Evolutionary conservation across 2,113 vertebrate species (phyloP).

Genomic region (Notiomystis cincta): DNA sequence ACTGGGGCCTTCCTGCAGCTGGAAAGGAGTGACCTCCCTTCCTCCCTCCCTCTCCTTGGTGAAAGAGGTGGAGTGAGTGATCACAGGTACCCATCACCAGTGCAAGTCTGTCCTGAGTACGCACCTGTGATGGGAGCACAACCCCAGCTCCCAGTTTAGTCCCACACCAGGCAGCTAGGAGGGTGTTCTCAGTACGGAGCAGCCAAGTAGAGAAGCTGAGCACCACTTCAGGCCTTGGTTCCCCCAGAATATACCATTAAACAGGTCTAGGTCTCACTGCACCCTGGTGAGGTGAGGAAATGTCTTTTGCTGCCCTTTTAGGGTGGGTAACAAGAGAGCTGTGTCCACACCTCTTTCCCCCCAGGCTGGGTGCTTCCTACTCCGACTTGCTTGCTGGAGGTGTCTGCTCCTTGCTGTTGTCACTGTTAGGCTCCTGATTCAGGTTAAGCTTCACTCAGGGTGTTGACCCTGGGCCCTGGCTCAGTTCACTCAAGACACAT

Average conservation of each 20-base stretch:
- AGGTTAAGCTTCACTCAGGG: background rate
- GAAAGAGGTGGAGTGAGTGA: accelerated
- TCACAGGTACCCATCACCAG: background rate
- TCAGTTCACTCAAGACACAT: background rate
- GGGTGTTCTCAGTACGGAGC: background rate
- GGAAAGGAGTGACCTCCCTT: background rate
- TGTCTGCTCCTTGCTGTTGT: background rate
- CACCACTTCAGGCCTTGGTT: background rate
- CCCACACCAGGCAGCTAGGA: background rate
- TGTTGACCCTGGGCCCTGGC: background rate
- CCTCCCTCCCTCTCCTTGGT: background rate
- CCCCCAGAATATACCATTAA: background rate
- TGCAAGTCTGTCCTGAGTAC: background rate
- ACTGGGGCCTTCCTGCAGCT: background rate
- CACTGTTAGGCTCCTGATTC: background rate
- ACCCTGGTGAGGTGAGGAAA: background rate
- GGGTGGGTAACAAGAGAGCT: background rate
- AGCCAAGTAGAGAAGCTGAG: background rate
- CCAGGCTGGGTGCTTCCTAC: background rate
- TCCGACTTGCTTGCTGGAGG: accelerated
- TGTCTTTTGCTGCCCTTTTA: background rate
- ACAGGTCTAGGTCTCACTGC: background rate
- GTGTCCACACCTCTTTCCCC: accelerated
- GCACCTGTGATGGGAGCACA: background rate
- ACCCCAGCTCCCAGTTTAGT: background rate